Base-by-base conservation (phyloP, 1,140 invertebrate genomes). In the Maconellicoccus hirsutus region DNA sequence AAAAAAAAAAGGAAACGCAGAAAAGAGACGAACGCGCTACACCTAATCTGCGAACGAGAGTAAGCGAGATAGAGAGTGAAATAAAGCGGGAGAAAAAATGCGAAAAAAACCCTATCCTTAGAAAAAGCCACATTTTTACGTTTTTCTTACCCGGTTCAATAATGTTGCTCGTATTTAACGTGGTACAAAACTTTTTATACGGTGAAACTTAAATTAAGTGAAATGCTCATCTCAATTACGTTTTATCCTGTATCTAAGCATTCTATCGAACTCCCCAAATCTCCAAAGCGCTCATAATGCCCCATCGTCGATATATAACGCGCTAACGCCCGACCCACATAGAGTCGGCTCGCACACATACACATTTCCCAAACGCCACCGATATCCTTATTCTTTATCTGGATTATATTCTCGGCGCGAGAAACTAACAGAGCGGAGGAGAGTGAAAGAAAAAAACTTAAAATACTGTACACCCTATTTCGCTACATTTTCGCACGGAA, bases 151-250 rank as follows among this genome's bases (percentile, higher is more conserved):
- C n/a, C 42, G n/a, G 42, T 19, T 52, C 42, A 52, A 52, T 52
- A 52, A 52, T 52, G 42, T 52, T 52, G 42, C 42, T 19, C 42
- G 42, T 52, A 52, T 52, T 52, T 52, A 52, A 52, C 42, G 42
- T 33, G 16, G 6, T 52, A 52, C 42, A 52, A 52, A 52, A 52
- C 42, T 52, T 52, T 52, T 52, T 52, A 52, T 52, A 52, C 42
- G 42, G 42, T 16, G 42, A 52, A 52, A 52, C 42, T 52, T 52
- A 52, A 52, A 52, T 52, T 52, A 52, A 52, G 42, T 52, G 42
- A 52, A 52, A 52, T 52, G 42, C 42, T 52, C 42, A 52, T 52
- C 42, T 52, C 42, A 52, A 52, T 52, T 52, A 52, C 42, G 42
- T 52, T 52, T 52, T 52, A 52, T 52, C 42, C 42, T 19, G 12